A percentile compares a stretch with the other conserved stretches of the same genome.
Conservation (phyloP, 2,888 invertebrate genomes). For the Rugalucina vietnamica region DNA sequence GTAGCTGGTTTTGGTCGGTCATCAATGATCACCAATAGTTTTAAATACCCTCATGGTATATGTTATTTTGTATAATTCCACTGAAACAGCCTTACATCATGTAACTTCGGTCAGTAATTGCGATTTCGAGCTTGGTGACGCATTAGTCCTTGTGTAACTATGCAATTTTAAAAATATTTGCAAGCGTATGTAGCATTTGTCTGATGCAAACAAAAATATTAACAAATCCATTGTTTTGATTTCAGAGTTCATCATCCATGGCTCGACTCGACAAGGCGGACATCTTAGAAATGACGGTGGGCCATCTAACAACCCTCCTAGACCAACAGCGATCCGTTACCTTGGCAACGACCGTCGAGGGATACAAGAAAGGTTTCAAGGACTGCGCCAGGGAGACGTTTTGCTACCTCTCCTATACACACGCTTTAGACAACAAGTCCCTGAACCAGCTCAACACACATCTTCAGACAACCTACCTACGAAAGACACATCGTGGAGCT, state of each 20-base stretch:
- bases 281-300: constrained; percentile 30
- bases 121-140: too few relatives aligned
- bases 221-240: not conserved
- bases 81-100: too few relatives aligned
- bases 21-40: too few relatives aligned
- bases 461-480: constrained; percentile 11
- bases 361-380: constrained; percentile 33
- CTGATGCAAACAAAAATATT: too few relatives aligned
- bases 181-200: too few relatives aligned
- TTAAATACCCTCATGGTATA: too few relatives aligned
- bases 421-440: not conserved
- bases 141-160: too few relatives aligned
- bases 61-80: too few relatives aligned
- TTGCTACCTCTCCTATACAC: constrained; percentile 8
- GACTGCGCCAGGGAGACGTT: constrained; percentile 32
- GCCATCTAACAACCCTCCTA: constrained; percentile 31
- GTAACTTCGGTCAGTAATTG: too few relatives aligned
- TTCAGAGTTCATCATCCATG: constrained; percentile 34
- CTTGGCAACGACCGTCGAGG: constrained; percentile 19
- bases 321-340: constrained; percentile 22
- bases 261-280: constrained; percentile 38
- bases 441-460: constrained; percentile 26
- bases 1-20: too few relatives aligned
- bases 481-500: not conserved
- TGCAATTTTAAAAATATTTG: too few relatives aligned